Evolutionary conservation across 2,888 invertebrate species (phyloP), one percentile per base, ranked within the genome.

Genomic region (Rotaria sp.): DNA sequence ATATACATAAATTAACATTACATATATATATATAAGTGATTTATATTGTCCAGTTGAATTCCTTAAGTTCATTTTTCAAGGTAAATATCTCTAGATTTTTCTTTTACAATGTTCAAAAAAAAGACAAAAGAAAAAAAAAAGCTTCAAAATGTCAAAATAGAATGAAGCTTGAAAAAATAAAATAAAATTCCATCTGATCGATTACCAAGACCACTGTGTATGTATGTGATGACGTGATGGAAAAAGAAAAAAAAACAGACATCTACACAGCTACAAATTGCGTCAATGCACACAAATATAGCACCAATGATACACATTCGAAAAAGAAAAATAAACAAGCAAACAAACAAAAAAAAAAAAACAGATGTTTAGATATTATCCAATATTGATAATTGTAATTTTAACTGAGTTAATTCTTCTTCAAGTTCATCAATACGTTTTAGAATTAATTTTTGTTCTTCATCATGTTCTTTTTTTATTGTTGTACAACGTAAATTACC

Each of bases 371-470:
- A 67, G 38, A 8, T 38, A 45, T 45, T 80, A 45, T 41, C 45
- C 4, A 80, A 41, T n/a, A 26, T n/a, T 26, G 38, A 26, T 80
- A 80, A 15, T 80, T 80, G 80, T 45, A 45, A 45, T 80, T 24
- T 80, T 80, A 80, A 45, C 18, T 80, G 80, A 45, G 45, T n/a
- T n/a, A 80, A 80, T 80, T 80, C 80, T 80, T 80, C 10, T 45
- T 80, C 80, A n/a, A 80, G 80, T 80, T 80, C 80, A n/a, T 45
- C 15, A 45, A 80, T 45, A n/a, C 45, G 80, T 45, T 13, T 41
- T 80, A 15, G 41, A n/a, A 45, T 45, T 11, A n/a, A 45, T 80
- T 80, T 2, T 13, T 80, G 45, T 45, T 80, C 21, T 26, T 45
- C 80, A 15, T 80, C 21, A 35, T 21, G 2, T 18, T 35, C 67